phyloP scores from a whole-genome alignment of 2,888 invertebrate genomes.

The Venusia cambrica region DNA sequence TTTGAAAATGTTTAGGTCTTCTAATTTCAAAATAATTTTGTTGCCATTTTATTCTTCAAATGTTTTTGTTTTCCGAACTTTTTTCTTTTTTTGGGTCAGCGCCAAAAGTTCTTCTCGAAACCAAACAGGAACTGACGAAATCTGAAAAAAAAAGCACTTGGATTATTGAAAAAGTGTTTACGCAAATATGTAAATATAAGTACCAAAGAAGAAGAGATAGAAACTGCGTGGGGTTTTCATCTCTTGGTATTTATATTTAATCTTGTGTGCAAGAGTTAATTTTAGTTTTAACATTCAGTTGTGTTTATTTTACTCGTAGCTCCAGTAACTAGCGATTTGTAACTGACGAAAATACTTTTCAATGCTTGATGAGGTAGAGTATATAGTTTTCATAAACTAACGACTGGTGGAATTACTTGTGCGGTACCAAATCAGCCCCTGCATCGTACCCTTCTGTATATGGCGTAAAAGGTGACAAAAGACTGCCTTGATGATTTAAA shows the following conservation, averaged over 20 bases:
- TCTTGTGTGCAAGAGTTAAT: constrained; percentile 19
- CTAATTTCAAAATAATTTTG: constrained; percentile 18
- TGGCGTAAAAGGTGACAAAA: too few relatives aligned
- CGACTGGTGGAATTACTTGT: too few relatives aligned
- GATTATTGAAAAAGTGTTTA: constrained; percentile 20
- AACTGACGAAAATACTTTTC: constrained; percentile 10
- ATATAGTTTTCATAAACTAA: too few relatives aligned
- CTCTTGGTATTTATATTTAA: too few relatives aligned
- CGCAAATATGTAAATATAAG: too few relatives aligned
- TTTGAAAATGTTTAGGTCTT: too few relatives aligned
- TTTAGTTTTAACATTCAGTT: constrained; percentile 19
- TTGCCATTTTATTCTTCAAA: constrained; percentile 15
- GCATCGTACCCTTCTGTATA: too few relatives aligned
- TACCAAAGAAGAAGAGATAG: too few relatives aligned
- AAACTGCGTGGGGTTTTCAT: too few relatives aligned
- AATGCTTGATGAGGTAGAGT: neutral
- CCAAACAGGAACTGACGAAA: constrained; percentile 21
- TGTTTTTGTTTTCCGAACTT: constrained; percentile 9
- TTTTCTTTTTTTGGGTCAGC: constrained; percentile 14
- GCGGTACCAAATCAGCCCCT: too few relatives aligned
- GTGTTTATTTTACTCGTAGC: constrained; percentile 19
- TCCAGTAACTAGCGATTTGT: constrained; percentile 9
- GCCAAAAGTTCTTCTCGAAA: constrained; percentile 21
- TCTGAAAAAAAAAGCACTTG: constrained; percentile 27
- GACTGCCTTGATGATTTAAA: too few relatives aligned